Percentiles rank a stretch among this genome's conserved stretches.
Conservation (phyloP, 2,888 invertebrate species). For the Drosophila prolongata region DNA sequence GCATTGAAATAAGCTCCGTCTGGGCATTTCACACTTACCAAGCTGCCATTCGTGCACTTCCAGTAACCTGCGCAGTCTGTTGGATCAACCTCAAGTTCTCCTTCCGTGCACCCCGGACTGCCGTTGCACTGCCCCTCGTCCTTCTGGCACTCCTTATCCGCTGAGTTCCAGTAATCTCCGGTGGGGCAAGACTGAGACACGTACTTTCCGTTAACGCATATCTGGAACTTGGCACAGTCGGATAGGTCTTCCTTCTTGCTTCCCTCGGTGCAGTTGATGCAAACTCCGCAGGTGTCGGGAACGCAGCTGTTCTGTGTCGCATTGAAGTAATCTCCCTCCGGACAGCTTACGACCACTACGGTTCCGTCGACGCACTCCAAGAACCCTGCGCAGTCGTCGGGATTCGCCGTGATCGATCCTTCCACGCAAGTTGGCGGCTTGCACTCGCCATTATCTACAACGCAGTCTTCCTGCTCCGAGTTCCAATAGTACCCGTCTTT, state of each 20-base stretch:
- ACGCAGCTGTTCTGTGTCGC: slow-evolving; percentile 3
- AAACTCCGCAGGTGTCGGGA: slow-evolving; percentile 26
- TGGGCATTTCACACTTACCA: slow-evolving; percentile 11
- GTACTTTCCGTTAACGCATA: slow-evolving; percentile 29
- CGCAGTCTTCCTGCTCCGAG: background rate
- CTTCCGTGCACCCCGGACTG: slow-evolving; percentile 37
- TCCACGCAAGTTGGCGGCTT: slow-evolving; percentile 27
- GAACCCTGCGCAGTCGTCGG: slow-evolving; percentile 47
- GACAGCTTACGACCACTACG: background rate
- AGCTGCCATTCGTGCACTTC: slow-evolving; percentile 22
- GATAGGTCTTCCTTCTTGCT: background rate
- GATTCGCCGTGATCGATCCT: slow-evolving; percentile 30
- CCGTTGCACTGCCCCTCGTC: slow-evolving; percentile 50
- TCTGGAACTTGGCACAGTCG: slow-evolving; percentile 33
- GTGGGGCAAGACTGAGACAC: background rate
- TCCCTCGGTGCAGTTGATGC: slow-evolving; percentile 41
- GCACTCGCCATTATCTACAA: slow-evolving; percentile 35
- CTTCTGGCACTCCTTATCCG: background rate
- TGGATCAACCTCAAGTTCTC: background rate
- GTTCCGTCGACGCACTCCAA: slow-evolving; percentile 26
- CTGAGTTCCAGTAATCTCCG: slow-evolving; percentile 21
- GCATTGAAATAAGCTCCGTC: slow-evolving; percentile 23
- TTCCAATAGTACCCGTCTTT: slow-evolving; percentile 40
- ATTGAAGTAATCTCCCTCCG: slow-evolving; percentile 12
- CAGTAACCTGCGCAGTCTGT: slow-evolving; percentile 54